Evolutionary conservation across 2,113 vertebrate species (phyloP), one percentile per base, ranked within the genome.

Genomic region (Ciconia stormi): DNA sequence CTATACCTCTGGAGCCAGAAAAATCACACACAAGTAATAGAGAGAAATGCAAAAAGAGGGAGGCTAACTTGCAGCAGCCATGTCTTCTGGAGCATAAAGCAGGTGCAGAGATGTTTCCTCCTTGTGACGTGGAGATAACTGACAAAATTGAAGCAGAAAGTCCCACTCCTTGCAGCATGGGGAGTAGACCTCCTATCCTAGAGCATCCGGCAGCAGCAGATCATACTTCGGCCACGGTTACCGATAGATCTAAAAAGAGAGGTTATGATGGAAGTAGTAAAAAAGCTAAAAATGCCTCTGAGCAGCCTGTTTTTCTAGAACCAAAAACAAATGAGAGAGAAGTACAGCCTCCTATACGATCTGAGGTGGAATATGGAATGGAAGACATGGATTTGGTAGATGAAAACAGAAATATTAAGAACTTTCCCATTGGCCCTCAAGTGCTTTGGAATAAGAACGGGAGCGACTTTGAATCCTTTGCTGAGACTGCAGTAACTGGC

Each of bases 321-420:
- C 56, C 34, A 42, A 69, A 93, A 34, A 3, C 84, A 40, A 93
- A 4, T 20, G 26, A 78, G 69, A 34, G 58, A 1, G 61, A 92
- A 66, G 96, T 12, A 14, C 95, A 73, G 70, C 87, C 92, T 83
- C 59, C 93, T 9, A 0, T 71, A 56, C 91, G 67, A 40, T 42
- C 96, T 18, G 70, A 63, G 71, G 20, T 71, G 76, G 53, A 40
- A 2, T 46, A 29, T 16, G 87, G 34, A 7, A 2, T 66, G 70
- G 97, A 32, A 70, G 93, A 56, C 61, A 34, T 36, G 25, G 93
- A 82, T 21, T 62, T 89, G 16, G 87, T 98, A 10, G 98, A 98
- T 14, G 98, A 98, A 44, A 98, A 98, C 93, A 98, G 97, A 59
- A 98, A 98, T n/a, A 93, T 98, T 52, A 97, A 93, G n/a, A 91